Evolutionary conservation across 2,888 invertebrate species (phyloP), one percentile per base, ranked within the genome.

Genomic region (Lasioglossum calceatum): DNA sequence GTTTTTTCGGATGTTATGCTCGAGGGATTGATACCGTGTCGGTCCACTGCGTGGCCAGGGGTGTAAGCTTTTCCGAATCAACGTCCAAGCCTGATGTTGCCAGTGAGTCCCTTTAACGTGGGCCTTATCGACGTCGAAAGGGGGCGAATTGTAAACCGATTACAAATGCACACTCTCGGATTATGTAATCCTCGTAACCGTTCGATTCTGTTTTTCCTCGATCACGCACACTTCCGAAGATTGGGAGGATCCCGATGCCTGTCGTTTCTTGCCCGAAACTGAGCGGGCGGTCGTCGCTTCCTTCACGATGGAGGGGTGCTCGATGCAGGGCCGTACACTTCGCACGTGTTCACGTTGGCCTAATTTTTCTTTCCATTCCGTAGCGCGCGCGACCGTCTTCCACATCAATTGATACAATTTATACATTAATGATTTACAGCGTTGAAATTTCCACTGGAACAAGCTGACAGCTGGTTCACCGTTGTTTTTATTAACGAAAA

Each of bases 211-310:
- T 86, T 82, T 86, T 82, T 81, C 78, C 36, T 82, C 61, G 75
- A 54, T 42, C 73, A 67, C 87, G 71, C 80, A 42, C 87, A 83
- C 86, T 82, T 84, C 81, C 79, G 71, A 82, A 78, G 82, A 88
- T 87, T 88, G 84, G 84, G 90, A 89, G 90, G 88, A 90, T 88
- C 92, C 92, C 92, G 92, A 91, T 91, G 91, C 88, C 91, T 89
- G 88, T 90, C 92, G 93, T 93, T 93, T 91, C 93, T 92, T 92
- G 92, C 90, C 91, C 92, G 92, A 93, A 93, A 94, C 93, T 93
- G 91, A 92, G 90, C 92, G 89, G 92, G 89, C 92, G 91, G 89
- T 90, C 89, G 87, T 91, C 90, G 91, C 92, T 93, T 93, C 91
- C 92, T 91, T 92, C 86, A 83, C 89, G 88, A 88, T 90, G 90